Base-by-base conservation (phyloP, 2,797 vertebrate species). In the Lepilemur septentrionalis region DNA sequence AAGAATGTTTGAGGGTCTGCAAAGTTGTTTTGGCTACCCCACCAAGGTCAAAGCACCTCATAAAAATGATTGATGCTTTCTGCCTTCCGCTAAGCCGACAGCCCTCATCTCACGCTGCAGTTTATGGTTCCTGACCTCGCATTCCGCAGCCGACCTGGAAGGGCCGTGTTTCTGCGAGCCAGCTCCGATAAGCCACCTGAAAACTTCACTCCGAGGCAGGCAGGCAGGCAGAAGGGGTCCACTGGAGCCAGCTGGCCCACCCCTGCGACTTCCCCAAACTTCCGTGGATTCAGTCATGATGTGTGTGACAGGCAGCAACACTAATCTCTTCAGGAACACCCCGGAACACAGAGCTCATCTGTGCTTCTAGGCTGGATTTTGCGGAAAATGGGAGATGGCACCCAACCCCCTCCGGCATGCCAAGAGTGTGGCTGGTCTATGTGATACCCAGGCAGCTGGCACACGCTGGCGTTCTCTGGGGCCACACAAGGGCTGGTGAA, bases 361-460 rank as follows among this genome's bases (percentile, higher is more conserved):
- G 97, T 48, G 97, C 95, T 97, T 89, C 96, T 78, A 93, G 94
- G 94, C 94, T 89, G 83, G 85, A 96, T 98, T 98, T 98, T 97
- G 94, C 96, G 97, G 96, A 93, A 80, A 96, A 85, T 92, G 75
- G 97, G 97, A 89, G 94, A 95, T 98, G 98, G 97, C 95, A 96
- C 89, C 98, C 95, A 96, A 94, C 93, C 76, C 97, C 97, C 91
- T 97, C 98, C 55, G 13, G 98, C 78, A 73, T 98, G 98, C 98
- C 98, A 98, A 97, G 98, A 97, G 97, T 89, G 93, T 97, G 97
- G 98, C 98, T 98, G 97, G 96, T 98, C 97, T 96, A 70, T 90
- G 95, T 96, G 97, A 97, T 97, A 95, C 89, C 96, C 96, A 63
- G 70, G 73, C 91, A 98, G 97, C 65, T 98, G 98, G 96, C 93